These are phyloP conservation scores for Cheilosia pagana DNA, from an alignment of 2,888 invertebrate species.

Conservation along the genomic window DNA sequence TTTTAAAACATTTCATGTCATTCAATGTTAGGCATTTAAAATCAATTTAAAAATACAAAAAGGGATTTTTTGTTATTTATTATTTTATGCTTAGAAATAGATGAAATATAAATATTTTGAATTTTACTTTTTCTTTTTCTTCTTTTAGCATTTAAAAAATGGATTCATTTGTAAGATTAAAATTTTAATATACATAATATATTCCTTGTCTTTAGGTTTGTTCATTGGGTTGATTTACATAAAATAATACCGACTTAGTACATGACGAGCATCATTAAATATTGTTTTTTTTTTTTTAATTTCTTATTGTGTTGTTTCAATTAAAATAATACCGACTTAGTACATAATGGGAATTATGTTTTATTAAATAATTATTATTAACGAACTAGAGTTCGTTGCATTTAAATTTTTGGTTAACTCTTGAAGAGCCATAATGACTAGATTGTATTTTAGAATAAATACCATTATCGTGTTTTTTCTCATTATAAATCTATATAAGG, in stretches of 20 bases:
- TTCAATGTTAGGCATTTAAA: conserved; percentile 49
- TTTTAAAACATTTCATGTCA: conserved; percentile 55
- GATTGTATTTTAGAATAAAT: conserved; percentile 13
- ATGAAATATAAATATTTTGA: conserved; percentile 39
- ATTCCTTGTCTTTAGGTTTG: conserved; percentile 58
- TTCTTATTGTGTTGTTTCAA: conserved; percentile 17
- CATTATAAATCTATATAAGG: conserved; percentile 4
- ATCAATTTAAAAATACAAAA: conserved; percentile 64
- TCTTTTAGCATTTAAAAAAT: conserved; percentile 45
- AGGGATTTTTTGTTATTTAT: conserved; percentile 36
- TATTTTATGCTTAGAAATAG: conserved; percentile 42
- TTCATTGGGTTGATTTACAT: conserved; percentile 27
- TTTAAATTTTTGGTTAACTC: conserved; percentile 22
- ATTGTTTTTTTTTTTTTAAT: conserved; percentile 2
- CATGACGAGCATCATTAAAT: conserved; percentile 21
- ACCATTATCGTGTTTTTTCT: not conserved
- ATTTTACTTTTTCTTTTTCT: conserved; percentile 9
- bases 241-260: conserved; percentile 59
- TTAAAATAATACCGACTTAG: conserved; percentile 55
- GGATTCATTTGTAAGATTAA: conserved; percentile 24
- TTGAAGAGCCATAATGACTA: conserved; percentile 43
- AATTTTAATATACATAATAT: conserved; percentile 39
- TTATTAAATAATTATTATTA: conserved; percentile 3
- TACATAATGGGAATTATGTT: conserved; percentile 19
- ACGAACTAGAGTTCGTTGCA: conserved; percentile 48